Percentiles rank a stretch among this genome's conserved stretches.
These are phyloP conservation scores for Pogona vitticeps DNA, from an alignment of 2,113 vertebrate species.

Conservation along the genomic window DNA sequence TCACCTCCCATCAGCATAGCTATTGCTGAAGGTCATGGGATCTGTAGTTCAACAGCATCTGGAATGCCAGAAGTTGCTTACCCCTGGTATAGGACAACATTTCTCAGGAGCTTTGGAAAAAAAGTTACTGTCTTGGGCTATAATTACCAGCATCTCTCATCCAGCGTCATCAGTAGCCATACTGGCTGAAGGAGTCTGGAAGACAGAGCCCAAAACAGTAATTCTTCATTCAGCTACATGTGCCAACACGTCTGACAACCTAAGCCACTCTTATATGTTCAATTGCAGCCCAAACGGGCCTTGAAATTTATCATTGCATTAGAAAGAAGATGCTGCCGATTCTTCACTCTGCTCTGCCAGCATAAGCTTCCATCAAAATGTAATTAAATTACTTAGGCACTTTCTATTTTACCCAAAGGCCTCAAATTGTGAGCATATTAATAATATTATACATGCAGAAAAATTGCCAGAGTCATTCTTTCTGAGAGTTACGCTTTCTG, in stretches of 20 bases:
- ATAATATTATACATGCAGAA: slow-evolving; percentile 25
- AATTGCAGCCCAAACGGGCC: not conserved
- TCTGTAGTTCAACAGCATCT: not conserved
- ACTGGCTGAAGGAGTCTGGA: no score
- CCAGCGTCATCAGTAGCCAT: no score
- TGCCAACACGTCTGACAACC: not conserved
- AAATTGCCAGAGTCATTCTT: slow-evolving; percentile 25
- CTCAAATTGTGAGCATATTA: slow-evolving; percentile 30
- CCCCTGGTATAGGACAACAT: not conserved
- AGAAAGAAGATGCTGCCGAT: not conserved
- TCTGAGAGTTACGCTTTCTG: slow-evolving; percentile 9
- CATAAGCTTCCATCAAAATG: slow-evolving; percentile 13
- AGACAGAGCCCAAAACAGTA: no score
- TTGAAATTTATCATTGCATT: not conserved
- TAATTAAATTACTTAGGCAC: slow-evolving; percentile 35
- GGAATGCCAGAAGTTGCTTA: not conserved
- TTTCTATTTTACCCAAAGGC: slow-evolving; percentile 37
- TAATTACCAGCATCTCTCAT: no score
- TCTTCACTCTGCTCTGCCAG: slow-evolving; percentile 1
- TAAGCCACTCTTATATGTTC: not conserved
- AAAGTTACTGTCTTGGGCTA: no score
- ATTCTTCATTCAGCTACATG: not conserved
- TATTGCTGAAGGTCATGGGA: not conserved
- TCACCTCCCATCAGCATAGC: no score
- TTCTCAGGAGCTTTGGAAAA: no score